These are phyloP conservation scores for Percopsis transmontana DNA, from an alignment of 2,113 vertebrate genomes.

Conservation along the genomic window DNA sequence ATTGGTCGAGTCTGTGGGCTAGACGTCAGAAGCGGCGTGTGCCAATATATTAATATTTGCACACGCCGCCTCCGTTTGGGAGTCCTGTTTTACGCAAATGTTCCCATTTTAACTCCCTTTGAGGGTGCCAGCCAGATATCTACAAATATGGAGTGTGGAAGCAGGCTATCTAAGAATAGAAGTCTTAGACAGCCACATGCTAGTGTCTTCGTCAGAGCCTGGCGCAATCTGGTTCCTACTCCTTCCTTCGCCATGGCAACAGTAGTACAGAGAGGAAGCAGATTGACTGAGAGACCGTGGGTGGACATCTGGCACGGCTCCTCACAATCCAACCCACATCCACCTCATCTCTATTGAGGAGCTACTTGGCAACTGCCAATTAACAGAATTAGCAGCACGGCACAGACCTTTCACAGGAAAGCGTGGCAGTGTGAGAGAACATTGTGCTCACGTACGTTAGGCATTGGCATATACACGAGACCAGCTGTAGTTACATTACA, in stretches of 20 bases:
- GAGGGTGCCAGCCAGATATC: slow-evolving; percentile 27
- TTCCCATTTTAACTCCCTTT: slow-evolving; percentile 42
- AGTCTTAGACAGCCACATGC: slow-evolving; percentile 63
- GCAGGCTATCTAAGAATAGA: slow-evolving; percentile 66
- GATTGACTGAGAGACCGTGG: slow-evolving; percentile 76
- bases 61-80: slow-evolving; percentile 51
- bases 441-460: background rate
- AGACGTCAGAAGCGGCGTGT: slow-evolving; percentile 48
- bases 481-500: background rate
- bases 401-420: slow-evolving; percentile 3
- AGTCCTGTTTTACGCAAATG: slow-evolving; percentile 53
- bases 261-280: slow-evolving; percentile 66
- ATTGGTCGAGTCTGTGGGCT: slow-evolving; percentile 31
- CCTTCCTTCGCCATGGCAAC: slow-evolving; percentile 68
- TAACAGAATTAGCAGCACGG: slow-evolving; percentile 28
- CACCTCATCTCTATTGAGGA: slow-evolving; percentile 52
- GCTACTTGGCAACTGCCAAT: slow-evolving; percentile 35
- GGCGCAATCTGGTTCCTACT: slow-evolving; percentile 59
- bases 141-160: slow-evolving; percentile 73
- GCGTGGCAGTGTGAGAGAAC: slow-evolving; percentile 12
- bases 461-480: background rate
- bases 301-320: slow-evolving; percentile 60
- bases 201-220: slow-evolving; percentile 64
- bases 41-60: slow-evolving; percentile 62
- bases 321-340: slow-evolving; percentile 48